These are phyloP conservation scores for Pteropus rufus DNA, from an alignment of 2,797 vertebrate species.

Conservation along the genomic window DNA sequence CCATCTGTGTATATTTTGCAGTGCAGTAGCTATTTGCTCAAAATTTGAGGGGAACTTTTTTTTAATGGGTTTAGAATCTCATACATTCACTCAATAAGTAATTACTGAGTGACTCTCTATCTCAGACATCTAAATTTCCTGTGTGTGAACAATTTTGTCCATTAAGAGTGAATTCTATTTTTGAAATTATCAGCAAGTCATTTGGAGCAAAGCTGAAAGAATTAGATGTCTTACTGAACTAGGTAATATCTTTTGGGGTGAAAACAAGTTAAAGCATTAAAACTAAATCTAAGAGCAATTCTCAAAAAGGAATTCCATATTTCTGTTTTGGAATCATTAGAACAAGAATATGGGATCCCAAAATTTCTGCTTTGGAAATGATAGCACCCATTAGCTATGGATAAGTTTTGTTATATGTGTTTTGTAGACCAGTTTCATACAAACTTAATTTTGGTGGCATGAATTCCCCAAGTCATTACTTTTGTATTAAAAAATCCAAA, in stretches of 20 bases:
- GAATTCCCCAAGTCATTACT: not conserved
- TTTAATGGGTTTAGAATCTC: not conserved
- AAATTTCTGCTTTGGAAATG: not conserved
- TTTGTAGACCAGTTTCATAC: not conserved
- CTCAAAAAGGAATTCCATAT: not conserved
- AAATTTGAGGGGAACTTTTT: not conserved
- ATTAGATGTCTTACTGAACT: not conserved
- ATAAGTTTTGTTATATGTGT: not conserved
- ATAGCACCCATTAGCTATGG: not conserved
- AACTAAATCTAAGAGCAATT: not conserved
- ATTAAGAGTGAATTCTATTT: not conserved
- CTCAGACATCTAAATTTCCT: not conserved
- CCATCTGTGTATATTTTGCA: not conserved
- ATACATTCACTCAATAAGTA: not conserved
- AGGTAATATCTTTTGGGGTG: not conserved
- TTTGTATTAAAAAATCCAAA: slow-evolving; percentile 27
- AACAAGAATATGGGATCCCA: not conserved
- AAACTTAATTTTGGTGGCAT: not conserved
- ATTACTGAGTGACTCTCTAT: not conserved
- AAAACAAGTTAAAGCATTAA: slow-evolving; percentile 23
- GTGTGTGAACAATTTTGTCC: not conserved
- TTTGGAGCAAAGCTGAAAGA: not conserved
- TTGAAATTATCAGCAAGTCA: not conserved
- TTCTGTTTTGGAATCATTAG: slow-evolving; percentile 32
- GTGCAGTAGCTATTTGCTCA: not conserved